A percentile compares a stretch with the other conserved stretches of the same genome.
phyloP scores from a whole-genome alignment of 1,140 invertebrate species.

The Doryteuthis pealeii region DNA sequence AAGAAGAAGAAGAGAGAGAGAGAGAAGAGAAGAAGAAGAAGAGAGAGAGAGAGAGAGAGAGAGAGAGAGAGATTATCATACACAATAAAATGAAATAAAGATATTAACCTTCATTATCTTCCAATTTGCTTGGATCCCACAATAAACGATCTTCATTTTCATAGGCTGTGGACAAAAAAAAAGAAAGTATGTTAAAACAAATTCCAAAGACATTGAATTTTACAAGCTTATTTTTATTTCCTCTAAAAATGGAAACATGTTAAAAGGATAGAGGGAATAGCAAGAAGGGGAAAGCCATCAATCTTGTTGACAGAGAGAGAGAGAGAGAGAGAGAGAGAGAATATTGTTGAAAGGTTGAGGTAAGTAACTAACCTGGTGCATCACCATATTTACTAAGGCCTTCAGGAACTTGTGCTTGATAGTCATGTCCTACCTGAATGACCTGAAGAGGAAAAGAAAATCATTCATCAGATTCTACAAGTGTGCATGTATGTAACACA shows the following conservation, averaged over 20 bases:
- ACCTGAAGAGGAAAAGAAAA: conserved; percentile 63
- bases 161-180: conserved; percentile 68
- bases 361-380: conserved; percentile 61
- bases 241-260: neutral
- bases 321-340: too few species aligned
- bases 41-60: too few species aligned
- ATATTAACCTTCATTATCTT: conserved; percentile 67
- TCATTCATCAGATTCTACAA: neutral
- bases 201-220: too few species aligned
- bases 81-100: too few species aligned
- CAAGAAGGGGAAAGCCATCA: neutral
- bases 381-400: conserved; percentile 89
- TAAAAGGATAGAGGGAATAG: neutral
- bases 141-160: conserved; percentile 95
- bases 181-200: neutral
- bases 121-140: conserved; percentile 83
- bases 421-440: conserved; percentile 94
- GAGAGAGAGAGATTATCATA: too few species aligned
- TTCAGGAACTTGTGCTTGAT: conserved; percentile 90
- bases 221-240: neutral
- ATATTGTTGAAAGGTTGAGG: too few species aligned
- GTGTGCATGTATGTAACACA: too few species aligned
- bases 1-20: too few species aligned
- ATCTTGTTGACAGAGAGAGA: too few species aligned
- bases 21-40: too few species aligned